phyloP scores from a whole-genome alignment of 2,797 vertebrate genomes.

The Chromis chromis region DNA sequence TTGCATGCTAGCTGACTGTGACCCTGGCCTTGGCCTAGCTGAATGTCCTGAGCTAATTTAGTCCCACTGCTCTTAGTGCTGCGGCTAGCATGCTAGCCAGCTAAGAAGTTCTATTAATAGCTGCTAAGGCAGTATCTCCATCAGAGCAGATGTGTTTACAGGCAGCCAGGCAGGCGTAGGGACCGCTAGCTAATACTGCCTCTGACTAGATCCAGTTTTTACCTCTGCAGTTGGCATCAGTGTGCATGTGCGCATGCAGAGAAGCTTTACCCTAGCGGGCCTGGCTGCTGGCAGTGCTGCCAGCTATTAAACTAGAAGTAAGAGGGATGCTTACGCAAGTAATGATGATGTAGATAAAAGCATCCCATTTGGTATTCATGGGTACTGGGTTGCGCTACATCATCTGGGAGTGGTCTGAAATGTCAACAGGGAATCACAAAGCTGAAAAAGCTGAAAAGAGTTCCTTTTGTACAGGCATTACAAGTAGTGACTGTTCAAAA shows the following conservation, averaged over 20 bases:
- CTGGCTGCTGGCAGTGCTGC: constrained; percentile 19
- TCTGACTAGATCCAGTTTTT: constrained; percentile 29
- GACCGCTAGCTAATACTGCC: constrained; percentile 38
- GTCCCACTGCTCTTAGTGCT: constrained; percentile 41
- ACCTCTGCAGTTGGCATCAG: constrained; percentile 31
- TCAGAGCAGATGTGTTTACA: constrained; percentile 67
- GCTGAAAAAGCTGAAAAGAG: background rate
- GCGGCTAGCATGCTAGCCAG: constrained; percentile 64
- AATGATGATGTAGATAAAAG: constrained; percentile 11
- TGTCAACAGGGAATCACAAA: constrained; percentile 8
- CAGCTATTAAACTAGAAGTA: background rate
- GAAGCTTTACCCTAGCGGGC: constrained; percentile 57
- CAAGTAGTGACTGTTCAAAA: background rate
- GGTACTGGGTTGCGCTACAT: background rate
- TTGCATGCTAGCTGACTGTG: constrained; percentile 37
- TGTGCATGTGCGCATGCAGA: constrained; percentile 8
- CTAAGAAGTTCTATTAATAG: constrained; percentile 72
- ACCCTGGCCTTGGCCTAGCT: constrained; percentile 52
- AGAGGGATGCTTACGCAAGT: constrained; percentile 9
- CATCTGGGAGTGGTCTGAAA: background rate
- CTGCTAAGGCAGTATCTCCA: constrained; percentile 55
- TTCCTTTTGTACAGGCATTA: background rate
- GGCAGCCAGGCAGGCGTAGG: constrained; percentile 23
- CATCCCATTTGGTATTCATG: background rate
- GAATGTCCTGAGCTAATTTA: constrained; percentile 65